A percentile compares a stretch with the other conserved stretches of the same genome.
phyloP scores from a whole-genome alignment of 2,888 invertebrate species.

The Artemia sp. region DNA sequence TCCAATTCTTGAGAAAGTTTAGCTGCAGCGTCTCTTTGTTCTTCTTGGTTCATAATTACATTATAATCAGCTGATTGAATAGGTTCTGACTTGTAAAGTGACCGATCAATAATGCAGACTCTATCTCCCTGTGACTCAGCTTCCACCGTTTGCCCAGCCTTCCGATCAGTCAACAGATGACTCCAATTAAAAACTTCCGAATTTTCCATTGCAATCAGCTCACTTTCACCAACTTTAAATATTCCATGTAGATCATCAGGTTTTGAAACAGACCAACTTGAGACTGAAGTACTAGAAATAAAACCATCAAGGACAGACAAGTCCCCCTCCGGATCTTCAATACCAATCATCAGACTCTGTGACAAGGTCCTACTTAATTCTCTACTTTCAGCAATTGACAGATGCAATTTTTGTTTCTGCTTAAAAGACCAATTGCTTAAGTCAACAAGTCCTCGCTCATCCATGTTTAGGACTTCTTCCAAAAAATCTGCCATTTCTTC shows the following conservation, averaged over 20 bases:
- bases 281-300: slow-evolving; percentile 3
- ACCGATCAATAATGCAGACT: neutral
- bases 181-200: slow-evolving; percentile 12
- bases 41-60: neutral
- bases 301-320: slow-evolving; percentile 6
- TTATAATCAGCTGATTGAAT: slow-evolving; percentile 2
- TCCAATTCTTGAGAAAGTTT: neutral
- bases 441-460: slow-evolving; percentile 26
- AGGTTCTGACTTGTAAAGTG: neutral
- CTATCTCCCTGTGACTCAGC: neutral
- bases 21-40: neutral
- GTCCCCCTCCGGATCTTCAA: slow-evolving; percentile 18
- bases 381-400: slow-evolving; percentile 26
- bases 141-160: neutral
- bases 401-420: slow-evolving; percentile 25
- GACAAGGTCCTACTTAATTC: slow-evolving; percentile 27
- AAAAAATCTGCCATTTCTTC: slow-evolving; percentile 49
- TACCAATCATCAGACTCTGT: slow-evolving; percentile 25
- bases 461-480: slow-evolving; percentile 43
- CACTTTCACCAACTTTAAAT: neutral
- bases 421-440: slow-evolving; percentile 25
- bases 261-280: neutral
- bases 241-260: neutral
- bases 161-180: neutral
- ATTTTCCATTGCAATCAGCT: neutral